Evolutionary conservation across 2,797 vertebrate genomes (phyloP).

Genomic region (Pangasius mekongensis): DNA sequence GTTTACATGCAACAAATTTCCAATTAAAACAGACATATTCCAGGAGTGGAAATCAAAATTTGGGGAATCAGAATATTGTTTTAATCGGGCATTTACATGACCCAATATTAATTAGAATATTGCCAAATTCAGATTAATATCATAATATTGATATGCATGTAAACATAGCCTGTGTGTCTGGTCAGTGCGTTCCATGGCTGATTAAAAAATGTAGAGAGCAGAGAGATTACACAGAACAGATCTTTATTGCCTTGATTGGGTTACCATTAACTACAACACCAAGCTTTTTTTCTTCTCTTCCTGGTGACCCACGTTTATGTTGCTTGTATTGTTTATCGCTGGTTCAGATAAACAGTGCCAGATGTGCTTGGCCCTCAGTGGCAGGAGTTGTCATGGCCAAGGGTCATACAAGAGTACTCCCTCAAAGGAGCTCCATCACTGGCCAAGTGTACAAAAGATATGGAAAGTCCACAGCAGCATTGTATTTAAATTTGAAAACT

Average conservation of each 20-base stretch:
- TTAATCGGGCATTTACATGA: too few relatives aligned
- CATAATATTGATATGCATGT: too few relatives aligned
- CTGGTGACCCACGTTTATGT: slow-evolving; percentile 60
- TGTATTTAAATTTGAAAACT: neutral
- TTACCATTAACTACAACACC: slow-evolving; percentile 54
- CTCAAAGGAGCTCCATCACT: neutral
- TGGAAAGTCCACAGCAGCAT: neutral
- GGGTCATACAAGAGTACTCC: slow-evolving; percentile 16
- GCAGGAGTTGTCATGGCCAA: slow-evolving; percentile 31
- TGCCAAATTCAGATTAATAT: too few relatives aligned
- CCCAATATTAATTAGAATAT: too few relatives aligned
- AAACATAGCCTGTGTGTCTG: slow-evolving; percentile 4
- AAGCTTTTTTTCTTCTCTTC: slow-evolving; percentile 60
- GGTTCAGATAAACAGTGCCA: slow-evolving; percentile 59
- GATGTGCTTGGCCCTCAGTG: slow-evolving; percentile 56
- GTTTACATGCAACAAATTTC: too few relatives aligned
- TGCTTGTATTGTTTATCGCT: slow-evolving; percentile 59
- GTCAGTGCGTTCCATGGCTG: neutral
- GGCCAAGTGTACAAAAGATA: neutral
- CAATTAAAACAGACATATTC: too few relatives aligned
- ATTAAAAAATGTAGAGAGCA: slow-evolving; percentile 12
- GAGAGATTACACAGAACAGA: slow-evolving; percentile 15
- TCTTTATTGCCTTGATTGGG: slow-evolving; percentile 39
- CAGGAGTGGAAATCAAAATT: too few relatives aligned
- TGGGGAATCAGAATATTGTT: too few relatives aligned